phyloP scores from a whole-genome alignment of 2,797 vertebrate genomes.

The Holocentrus rufus region DNA sequence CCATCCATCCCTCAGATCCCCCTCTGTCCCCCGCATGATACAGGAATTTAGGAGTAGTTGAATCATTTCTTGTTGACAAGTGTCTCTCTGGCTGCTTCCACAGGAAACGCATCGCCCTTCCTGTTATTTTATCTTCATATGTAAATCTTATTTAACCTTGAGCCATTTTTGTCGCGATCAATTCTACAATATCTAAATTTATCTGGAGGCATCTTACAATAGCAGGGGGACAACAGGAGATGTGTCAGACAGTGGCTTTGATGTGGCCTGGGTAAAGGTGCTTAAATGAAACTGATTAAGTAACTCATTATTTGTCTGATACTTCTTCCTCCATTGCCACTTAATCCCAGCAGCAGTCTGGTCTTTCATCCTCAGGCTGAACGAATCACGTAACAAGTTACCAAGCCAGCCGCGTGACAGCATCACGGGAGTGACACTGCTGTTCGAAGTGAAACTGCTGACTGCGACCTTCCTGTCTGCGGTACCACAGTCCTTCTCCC shows the following conservation, averaged over 20 bases:
- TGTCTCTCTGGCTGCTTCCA: slow-evolving; percentile 22
- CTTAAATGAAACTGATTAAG: neutral
- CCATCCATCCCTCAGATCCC: slow-evolving; percentile 13
- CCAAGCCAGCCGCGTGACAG: slow-evolving; percentile 11
- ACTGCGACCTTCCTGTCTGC: slow-evolving; percentile 50
- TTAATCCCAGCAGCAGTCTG: neutral
- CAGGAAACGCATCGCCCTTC: neutral
- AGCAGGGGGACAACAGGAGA: slow-evolving; percentile 6
- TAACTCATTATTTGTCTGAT: slow-evolving; percentile 3
- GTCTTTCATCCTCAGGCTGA: slow-evolving; percentile 1
- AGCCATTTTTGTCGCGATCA: neutral
- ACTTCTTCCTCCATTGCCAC: neutral
- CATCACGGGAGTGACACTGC: slow-evolving; percentile 15
- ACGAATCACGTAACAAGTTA: slow-evolving; percentile 18
- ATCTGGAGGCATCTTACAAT: neutral
- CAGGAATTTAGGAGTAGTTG: slow-evolving; percentile 3
- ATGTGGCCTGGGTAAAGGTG: slow-evolving; percentile 19
- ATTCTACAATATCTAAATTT: neutral
- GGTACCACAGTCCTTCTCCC: neutral
- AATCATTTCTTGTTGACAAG: neutral
- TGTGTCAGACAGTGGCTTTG: slow-evolving; percentile 5
- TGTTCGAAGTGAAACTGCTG: slow-evolving; percentile 46
- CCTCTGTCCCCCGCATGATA: neutral
- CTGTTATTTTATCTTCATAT: slow-evolving; percentile 10
- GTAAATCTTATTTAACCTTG: neutral